Evolutionary conservation across 2,888 invertebrate species (phyloP).

Genomic region (Lydus trimaculatus): DNA sequence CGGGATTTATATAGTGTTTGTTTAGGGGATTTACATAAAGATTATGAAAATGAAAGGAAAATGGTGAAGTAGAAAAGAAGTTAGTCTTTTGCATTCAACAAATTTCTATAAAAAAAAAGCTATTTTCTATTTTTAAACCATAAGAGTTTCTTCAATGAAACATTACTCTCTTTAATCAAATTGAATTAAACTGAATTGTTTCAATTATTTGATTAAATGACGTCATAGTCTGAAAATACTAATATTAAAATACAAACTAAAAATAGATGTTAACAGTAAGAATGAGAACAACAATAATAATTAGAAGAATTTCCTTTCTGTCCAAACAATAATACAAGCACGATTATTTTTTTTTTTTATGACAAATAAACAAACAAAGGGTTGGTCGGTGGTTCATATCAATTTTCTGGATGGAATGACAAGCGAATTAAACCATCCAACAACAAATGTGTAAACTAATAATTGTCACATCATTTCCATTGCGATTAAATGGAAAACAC

Average conservation of each 20-base stretch:
- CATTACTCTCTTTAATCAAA: neutral
- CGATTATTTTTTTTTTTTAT: neutral
- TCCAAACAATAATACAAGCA: neutral
- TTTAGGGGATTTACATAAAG: conserved; percentile 19
- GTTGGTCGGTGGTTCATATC: neutral
- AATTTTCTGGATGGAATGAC: neutral
- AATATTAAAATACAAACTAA: neutral
- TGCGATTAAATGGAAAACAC: conserved; percentile 8
- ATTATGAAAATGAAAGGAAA: conserved; percentile 33
- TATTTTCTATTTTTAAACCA: conserved; percentile 12
- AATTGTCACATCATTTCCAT: conserved; percentile 7
- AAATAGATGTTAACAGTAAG: neutral
- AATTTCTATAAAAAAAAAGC: conserved; percentile 3
- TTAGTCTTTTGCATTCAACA: neutral
- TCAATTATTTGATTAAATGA: conserved; percentile 13
- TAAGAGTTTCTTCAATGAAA: neutral
- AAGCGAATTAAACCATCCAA: neutral
- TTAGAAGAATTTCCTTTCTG: neutral
- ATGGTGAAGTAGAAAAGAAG: conserved; percentile 15
- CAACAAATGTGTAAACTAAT: conserved; percentile 11
- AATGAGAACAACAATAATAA: neutral
- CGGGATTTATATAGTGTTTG: conserved; percentile 23
- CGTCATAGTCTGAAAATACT: conserved; percentile 13
- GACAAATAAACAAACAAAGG: neutral
- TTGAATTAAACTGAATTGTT: conserved; percentile 20